Evolutionary conservation across 2,888 invertebrate species (phyloP).

Genomic region (Phortica okadai): DNA sequence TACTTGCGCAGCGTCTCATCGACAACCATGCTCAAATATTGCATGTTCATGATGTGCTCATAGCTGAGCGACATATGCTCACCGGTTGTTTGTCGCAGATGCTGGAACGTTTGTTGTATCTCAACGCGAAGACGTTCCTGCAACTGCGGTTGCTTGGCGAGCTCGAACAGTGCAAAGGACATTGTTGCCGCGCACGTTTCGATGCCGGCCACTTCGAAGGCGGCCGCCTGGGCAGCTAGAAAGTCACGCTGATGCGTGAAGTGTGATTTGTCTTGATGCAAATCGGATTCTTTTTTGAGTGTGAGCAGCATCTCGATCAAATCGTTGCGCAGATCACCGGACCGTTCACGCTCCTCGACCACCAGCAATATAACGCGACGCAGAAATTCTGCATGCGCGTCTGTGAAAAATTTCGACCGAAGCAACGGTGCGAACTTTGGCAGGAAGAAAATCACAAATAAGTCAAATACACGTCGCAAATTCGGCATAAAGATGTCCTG

Average conservation of each 20-base stretch:
- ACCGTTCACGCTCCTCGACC: conserved; percentile 75
- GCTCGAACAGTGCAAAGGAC: conserved; percentile 76
- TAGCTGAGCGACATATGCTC: conserved; percentile 71
- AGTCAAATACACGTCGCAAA: conserved; percentile 71
- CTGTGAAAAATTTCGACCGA: conserved; percentile 67
- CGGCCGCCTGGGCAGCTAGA: conserved; percentile 74
- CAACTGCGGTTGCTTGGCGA: conserved; percentile 75
- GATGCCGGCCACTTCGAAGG: conserved; percentile 74
- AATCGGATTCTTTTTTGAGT: conserved; percentile 73
- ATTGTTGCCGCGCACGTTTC: conserved; percentile 75
- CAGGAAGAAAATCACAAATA: conserved; percentile 75
- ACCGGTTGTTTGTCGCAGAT: conserved; percentile 17
- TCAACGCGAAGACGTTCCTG: conserved; percentile 76
- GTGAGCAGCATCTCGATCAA: conserved; percentile 78
- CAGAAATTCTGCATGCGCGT: conserved; percentile 73
- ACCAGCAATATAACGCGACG: conserved; percentile 75
- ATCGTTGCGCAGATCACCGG: conserved; percentile 76
- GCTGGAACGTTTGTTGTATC: conserved; percentile 70
- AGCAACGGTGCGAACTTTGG: conserved; percentile 74
- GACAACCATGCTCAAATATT: conserved; percentile 76
- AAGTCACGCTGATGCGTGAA: conserved; percentile 71
- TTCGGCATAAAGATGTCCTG: conserved; percentile 73
- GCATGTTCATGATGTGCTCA: conserved; percentile 75
- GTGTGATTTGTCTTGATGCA: conserved; percentile 65
- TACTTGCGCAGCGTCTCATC: conserved; percentile 74